Percentiles rank a stretch among this genome's conserved stretches.
Conservation (phyloP, 2,113 vertebrate species). For the Progne subis region DNA sequence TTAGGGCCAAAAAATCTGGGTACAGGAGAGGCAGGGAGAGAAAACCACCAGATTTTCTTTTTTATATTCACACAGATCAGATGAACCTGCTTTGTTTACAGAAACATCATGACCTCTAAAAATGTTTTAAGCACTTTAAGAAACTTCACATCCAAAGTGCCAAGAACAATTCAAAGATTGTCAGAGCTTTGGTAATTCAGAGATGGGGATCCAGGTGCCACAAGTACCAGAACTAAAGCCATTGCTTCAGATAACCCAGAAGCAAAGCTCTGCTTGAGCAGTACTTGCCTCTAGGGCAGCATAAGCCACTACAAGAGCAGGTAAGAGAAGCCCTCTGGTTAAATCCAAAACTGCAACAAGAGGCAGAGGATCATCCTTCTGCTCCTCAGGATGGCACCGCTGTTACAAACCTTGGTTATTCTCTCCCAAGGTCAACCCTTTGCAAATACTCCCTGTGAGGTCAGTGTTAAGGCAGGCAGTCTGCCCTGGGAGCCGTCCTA, state of each 20-base stretch:
- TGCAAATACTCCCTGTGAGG: not conserved
- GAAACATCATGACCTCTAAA: not conserved
- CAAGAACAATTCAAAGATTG: not conserved
- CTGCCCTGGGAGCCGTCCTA: not conserved
- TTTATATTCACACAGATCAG: not conserved
- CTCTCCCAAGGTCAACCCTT: not conserved
- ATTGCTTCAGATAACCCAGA: not conserved
- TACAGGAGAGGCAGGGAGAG: not conserved
- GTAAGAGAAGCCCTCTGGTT: not conserved
- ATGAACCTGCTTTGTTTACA: not conserved
- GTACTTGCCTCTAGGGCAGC: not conserved
- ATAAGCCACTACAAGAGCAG: not conserved
- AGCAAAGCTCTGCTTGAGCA: not conserved
- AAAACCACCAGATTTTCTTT: not conserved
- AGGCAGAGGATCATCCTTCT: not conserved
- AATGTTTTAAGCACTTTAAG: not conserved
- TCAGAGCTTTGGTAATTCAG: not conserved
- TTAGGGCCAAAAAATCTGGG: not conserved
- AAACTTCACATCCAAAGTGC: not conserved
- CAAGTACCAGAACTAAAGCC: not conserved
- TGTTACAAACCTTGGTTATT: not conserved
- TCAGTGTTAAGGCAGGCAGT: not conserved
- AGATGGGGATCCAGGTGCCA: not conserved
- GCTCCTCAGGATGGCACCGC: not conserved
- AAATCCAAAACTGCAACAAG: not conserved